These are phyloP conservation scores for Grammomys dolichurus DNA, from an alignment of 2,113 vertebrate species.

Conservation along the genomic window DNA sequence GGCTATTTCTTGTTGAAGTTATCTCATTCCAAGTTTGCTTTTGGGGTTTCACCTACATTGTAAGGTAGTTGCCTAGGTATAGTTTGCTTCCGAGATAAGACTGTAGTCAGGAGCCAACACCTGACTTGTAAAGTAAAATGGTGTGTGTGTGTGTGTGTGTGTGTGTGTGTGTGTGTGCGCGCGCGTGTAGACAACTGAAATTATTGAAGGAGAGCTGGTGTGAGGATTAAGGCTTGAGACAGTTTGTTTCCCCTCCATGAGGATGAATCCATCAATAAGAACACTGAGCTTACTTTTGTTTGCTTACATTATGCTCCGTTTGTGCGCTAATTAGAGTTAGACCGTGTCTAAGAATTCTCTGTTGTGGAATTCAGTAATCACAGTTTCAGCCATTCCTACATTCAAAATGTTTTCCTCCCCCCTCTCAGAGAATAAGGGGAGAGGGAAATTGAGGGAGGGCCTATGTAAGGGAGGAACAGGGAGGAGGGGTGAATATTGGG, in stretches of 20 bases:
- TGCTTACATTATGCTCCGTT: neutral
- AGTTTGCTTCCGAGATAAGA: conserved; percentile 35
- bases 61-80: neutral
- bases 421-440: no score
- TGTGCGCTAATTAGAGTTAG: neutral
- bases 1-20: conserved; percentile 7
- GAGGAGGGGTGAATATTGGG: no score
- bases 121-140: no score
- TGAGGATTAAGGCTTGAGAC: conserved; percentile 41
- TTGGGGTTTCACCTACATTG: neutral
- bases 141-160: no score
- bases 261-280: neutral
- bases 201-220: neutral
- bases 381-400: neutral
- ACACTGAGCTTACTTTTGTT: conserved; percentile 42
- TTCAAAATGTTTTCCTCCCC: neutral
- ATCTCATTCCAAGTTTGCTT: conserved; percentile 1
- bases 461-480: no score
- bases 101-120: neutral
- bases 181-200: neutral
- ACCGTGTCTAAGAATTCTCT: neutral
- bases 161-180: neutral
- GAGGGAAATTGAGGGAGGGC: no score
- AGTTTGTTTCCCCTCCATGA: conserved; percentile 24
- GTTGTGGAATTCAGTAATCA: neutral